Conservation (phyloP, 1,140 invertebrate genomes). For the Agrilus planipennis region DNA sequence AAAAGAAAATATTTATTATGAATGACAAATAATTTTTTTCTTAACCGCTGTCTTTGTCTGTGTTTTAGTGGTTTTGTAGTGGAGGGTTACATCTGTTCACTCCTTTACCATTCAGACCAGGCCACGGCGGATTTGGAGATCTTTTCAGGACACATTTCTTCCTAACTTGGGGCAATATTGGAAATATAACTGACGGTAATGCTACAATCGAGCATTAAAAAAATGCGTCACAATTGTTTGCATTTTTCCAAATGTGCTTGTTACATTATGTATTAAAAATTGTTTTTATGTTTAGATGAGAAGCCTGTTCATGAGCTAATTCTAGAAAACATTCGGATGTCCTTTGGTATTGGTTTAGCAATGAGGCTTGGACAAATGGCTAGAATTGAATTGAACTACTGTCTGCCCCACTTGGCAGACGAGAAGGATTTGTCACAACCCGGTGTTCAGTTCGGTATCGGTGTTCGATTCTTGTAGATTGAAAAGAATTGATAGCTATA, state of each 20-base stretch:
- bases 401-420: constrained; percentile 47
- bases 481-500: no score
- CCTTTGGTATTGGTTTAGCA: constrained; percentile 64
- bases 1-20: no score
- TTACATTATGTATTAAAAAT: background rate
- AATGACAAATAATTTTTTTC: no score
- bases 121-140: constrained; percentile 61
- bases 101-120: constrained; percentile 72
- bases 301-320: no score
- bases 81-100: constrained; percentile 68
- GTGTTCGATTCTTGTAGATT: constrained; percentile 46
- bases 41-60: no score
- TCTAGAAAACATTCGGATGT: constrained; percentile 45
- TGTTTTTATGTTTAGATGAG: no score
- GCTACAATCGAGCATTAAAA: constrained; percentile 33
- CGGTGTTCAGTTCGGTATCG: constrained; percentile 61
- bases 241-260: no score
- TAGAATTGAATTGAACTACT: constrained; percentile 78
- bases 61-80: constrained; percentile 61
- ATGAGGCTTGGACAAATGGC: constrained; percentile 64
- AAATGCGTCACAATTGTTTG: no score
- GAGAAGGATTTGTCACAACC: constrained; percentile 43
- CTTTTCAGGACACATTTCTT: constrained; percentile 75
- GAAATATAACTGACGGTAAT: no score
- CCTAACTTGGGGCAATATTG: constrained; percentile 69